phyloP scores from a whole-genome alignment of 2,797 vertebrate species.

The Anguilla pacifica region DNA sequence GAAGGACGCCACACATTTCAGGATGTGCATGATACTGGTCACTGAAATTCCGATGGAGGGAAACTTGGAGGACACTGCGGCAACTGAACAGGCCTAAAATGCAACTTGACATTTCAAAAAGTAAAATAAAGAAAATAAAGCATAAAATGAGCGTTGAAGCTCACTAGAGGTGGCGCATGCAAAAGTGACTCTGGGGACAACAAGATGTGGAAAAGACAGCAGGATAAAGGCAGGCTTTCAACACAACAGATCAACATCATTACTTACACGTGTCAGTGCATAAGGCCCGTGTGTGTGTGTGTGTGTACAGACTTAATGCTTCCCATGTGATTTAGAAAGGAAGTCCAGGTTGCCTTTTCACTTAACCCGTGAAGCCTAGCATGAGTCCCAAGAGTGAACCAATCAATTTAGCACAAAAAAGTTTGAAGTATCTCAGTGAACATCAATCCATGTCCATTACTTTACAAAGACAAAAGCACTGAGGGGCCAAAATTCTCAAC shows the following conservation, averaged over 20 bases:
- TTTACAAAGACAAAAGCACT: not conserved
- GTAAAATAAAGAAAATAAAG: not conserved
- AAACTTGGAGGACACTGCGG: not conserved
- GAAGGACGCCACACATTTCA: not conserved
- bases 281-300: too few relatives aligned
- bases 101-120: not conserved
- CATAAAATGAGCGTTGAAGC: not conserved
- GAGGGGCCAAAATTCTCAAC: not conserved
- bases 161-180: not conserved
- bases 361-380: slow-evolving; percentile 1
- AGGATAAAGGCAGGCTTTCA: not conserved
- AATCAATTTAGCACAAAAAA: not conserved
- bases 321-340: not conserved
- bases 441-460: not conserved
- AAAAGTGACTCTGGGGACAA: not conserved
- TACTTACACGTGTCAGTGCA: too few relatives aligned
- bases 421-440: not conserved
- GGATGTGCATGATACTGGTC: not conserved
- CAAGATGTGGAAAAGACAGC: not conserved
- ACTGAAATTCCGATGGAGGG: not conserved
- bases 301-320: not conserved
- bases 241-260: not conserved
- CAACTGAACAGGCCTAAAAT: not conserved
- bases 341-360: not conserved
- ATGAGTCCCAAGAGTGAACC: not conserved